Base-by-base conservation (phyloP, 1,140 invertebrate genomes). In the Bombus turneri region DNA sequence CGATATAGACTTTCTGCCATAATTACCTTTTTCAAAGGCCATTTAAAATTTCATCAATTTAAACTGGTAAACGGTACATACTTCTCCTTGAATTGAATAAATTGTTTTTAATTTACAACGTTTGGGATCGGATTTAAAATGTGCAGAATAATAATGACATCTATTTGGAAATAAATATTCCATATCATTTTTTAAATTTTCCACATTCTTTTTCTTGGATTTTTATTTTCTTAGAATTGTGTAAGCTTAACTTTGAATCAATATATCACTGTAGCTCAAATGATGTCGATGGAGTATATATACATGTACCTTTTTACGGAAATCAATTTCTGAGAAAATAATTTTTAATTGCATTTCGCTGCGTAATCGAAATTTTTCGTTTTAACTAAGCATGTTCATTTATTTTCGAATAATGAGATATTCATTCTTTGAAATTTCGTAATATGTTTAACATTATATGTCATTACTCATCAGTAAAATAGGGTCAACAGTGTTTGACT, bases 21-120 rank as follows among this genome's bases (percentile, higher is more conserved):
- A 85, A 85, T 85, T 80, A 73, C n/a, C 68, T 43, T 85, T 85
- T 64, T 25, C n/a, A 68, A 71, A 80, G 25, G 3, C 6, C 8
- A 62, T 73, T 43, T 59, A 43, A 73, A 31, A 80, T 28, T 78
- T 83, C 22, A 31, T 39, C 31, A 69, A 57, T 39, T 77, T 41
- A 53, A 83, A 57, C 18, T 77, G 53, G 12, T 41, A 43, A 78
- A 10, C 47, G 18, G 28, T 41, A 25, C 4, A 31, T 31, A 0
- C 4, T 41, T n/a, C 15, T 25, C 6, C 28, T 43, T 22, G 8
- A 72, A 81, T 72, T 28, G 1, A 47, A 5, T 79, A 28, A 28
- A 68, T 37, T 9, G 6, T 22, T 2, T 66, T 18, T 66, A 2
- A 15, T 66, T 8, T 66, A 31, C 22, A 10, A 37, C 34, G 8